Conservation (phyloP, 2,113 vertebrate species). For the Jacana jacana region DNA sequence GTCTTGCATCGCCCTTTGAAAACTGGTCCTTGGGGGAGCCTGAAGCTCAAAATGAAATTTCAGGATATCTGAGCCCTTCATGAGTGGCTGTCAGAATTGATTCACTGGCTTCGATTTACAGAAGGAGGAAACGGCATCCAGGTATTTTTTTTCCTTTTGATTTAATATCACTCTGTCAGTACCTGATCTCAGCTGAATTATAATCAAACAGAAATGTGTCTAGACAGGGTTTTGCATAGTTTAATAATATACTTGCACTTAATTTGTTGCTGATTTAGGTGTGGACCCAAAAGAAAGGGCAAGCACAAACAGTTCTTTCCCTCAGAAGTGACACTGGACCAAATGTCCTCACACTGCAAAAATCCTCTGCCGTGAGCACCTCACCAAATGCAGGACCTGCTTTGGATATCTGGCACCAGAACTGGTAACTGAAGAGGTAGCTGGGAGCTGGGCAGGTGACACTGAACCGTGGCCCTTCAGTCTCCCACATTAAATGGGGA, state of each 20-base stretch:
- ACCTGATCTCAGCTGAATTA: background rate
- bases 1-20: background rate
- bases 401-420: background rate
- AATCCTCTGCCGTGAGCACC: background rate
- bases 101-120: background rate
- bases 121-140: background rate
- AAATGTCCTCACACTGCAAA: background rate
- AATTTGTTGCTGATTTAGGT: background rate
- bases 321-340: background rate
- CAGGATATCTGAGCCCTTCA: background rate
- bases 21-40: background rate
- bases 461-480: background rate
- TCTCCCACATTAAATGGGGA: accelerated
- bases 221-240: background rate
- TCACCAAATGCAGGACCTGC: background rate
- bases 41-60: background rate
- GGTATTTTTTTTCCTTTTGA: background rate
- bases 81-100: background rate
- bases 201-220: conserved; percentile 14
- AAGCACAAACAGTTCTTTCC: background rate
- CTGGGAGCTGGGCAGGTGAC: background rate
- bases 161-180: background rate
- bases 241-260: background rate
- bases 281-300: background rate
- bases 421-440: background rate